Percentiles rank a stretch among this genome's conserved stretches.
These are phyloP conservation scores for Rhagonycha lutea DNA, from an alignment of 2,888 invertebrate species.

Conservation along the genomic window DNA sequence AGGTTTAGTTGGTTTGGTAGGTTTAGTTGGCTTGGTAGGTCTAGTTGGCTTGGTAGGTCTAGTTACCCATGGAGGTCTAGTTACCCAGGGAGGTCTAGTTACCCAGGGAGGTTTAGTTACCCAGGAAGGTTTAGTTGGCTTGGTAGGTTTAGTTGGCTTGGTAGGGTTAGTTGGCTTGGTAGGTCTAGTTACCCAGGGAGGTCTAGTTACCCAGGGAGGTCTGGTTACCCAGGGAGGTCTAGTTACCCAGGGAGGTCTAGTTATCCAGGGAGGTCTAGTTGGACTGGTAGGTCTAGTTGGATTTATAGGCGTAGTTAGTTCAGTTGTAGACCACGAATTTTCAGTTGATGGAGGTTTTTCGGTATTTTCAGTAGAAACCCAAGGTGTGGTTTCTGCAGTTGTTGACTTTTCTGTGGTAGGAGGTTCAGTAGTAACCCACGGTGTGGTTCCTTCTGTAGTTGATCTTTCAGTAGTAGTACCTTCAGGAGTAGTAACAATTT, in stretches of 20 bases:
- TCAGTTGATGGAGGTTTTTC: neutral
- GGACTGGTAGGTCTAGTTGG: neutral
- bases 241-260: neutral
- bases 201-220: neutral
- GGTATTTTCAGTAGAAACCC: neutral
- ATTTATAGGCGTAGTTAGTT: neutral
- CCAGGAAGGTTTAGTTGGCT: neutral
- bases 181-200: neutral
- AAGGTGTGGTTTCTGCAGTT: too few species aligned
- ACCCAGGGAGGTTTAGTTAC: neutral
- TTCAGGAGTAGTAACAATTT: too few species aligned
- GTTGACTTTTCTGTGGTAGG: neutral
- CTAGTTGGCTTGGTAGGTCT: neutral
- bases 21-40: neutral
- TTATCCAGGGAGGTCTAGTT: neutral
- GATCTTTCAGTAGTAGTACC: neutral
- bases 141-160: neutral
- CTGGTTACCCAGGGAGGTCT: neutral
- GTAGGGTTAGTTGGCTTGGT: slow-evolving; percentile 1
- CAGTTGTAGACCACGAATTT: too few species aligned
- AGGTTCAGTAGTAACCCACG: neutral
- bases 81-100: neutral
- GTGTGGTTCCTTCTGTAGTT: too few species aligned
- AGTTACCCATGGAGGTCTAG: neutral
- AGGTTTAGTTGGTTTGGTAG: neutral